Evolutionary conservation across 1,140 invertebrate genomes (phyloP), one percentile per base, ranked within the genome.

Genomic region (Aphidius ervi): DNA sequence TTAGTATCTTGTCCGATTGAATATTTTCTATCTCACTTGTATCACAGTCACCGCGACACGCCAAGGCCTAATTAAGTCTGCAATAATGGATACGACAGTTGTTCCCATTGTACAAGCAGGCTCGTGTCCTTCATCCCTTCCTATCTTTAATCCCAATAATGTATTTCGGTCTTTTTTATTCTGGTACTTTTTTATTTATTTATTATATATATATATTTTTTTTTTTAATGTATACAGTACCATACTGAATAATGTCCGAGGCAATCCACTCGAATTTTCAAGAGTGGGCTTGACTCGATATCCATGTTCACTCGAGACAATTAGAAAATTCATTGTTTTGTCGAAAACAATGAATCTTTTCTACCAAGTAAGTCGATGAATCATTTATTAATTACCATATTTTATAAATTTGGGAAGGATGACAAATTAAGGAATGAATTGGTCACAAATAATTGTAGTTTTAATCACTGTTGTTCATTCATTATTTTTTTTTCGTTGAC

Each of bases 71-170:
- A 80, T 80, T 78, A 78, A 78, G 74, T 74, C 67, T 70, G 72
- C 71, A 31, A 75, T 77, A 76, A 80, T 78, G 68, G 70, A 73
- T 69, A 67, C 71, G 72, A 76, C 76, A 80, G 76, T 78, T 77
- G 75, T 72, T 65, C 71, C 59, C 64, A 74, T 71, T 63, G 58
- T 67, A 6, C 50, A 16, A 0, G 23, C 20, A 31, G 49, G 52
- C 45, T 31, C 46, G 42, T 50, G 6, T 37, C 52, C 49, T 45
- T 43, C 63, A 23, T 16, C 45, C 16, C 46, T 49, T 9, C 41
- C 37, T 39, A 54, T 37, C 42, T n/a, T 42, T 40, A 5, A 43
- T 37, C 41, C 46, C 45, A 52, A 59, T 16, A 16, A 16, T 47
- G 37, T 54, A 57, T 37, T 54, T 48, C 37, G 9, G 23, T 31